phyloP scores from a whole-genome alignment of 2,888 invertebrate species.

The Heliconius erato region DNA sequence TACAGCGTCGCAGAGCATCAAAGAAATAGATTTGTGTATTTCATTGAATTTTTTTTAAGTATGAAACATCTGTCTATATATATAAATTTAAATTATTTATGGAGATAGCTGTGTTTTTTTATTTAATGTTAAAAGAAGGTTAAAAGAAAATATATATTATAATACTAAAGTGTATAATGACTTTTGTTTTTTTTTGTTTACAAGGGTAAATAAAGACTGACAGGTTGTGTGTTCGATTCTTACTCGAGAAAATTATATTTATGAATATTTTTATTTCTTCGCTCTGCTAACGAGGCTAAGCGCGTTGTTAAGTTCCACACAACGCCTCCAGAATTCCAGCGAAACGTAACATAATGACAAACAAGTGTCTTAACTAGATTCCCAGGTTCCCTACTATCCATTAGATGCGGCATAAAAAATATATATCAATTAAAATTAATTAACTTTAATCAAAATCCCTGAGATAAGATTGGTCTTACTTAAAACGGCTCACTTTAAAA shows the following conservation, averaged over 20 bases:
- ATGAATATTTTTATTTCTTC: too few species aligned
- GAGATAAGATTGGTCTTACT: slow-evolving; percentile 36
- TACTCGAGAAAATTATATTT: too few species aligned
- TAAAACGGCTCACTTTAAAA: slow-evolving; percentile 48
- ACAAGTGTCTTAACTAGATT: too few species aligned
- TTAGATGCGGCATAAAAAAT: not conserved
- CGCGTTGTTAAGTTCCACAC: too few species aligned
- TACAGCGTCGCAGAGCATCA: slow-evolving; percentile 45
- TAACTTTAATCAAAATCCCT: not conserved
- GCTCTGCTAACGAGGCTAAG: too few species aligned
- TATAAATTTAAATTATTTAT: slow-evolving; percentile 21
- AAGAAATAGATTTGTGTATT: slow-evolving; percentile 34
- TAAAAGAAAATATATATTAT: not conserved
- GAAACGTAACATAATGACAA: too few species aligned
- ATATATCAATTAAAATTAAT: not conserved
- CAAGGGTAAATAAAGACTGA: not conserved
- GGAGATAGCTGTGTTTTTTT: not conserved
- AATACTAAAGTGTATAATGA: too few species aligned
- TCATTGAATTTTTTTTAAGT: slow-evolving; percentile 29
- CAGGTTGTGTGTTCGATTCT: too few species aligned
- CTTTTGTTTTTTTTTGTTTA: not conserved
- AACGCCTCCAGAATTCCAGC: too few species aligned
- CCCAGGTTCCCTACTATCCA: too few species aligned
- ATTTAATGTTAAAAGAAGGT: not conserved
- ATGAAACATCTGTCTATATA: not conserved